These are phyloP conservation scores for Peromyscus nudipes DNA, from an alignment of 2,797 vertebrate genomes.

Conservation along the genomic window DNA sequence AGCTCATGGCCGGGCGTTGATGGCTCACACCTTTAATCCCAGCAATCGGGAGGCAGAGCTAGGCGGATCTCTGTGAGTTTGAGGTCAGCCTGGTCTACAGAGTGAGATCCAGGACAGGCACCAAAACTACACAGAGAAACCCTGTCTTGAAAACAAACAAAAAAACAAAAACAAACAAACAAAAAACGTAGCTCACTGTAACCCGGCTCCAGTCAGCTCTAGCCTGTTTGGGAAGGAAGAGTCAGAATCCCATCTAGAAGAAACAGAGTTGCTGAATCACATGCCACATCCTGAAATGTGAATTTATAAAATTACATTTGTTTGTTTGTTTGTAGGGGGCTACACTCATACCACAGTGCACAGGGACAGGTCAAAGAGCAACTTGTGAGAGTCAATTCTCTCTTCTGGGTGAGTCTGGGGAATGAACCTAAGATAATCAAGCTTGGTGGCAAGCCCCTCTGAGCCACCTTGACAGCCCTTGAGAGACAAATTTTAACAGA, in stretches of 20 bases:
- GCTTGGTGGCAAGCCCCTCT: background rate
- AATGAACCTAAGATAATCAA: background rate
- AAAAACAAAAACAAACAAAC: too few relatives aligned
- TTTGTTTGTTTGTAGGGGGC: background rate
- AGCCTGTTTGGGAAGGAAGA: background rate
- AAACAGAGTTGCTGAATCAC: background rate
- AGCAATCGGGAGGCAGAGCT: too few relatives aligned
- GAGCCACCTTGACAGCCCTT: background rate
- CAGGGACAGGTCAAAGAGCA: background rate
- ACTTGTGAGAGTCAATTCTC: background rate
- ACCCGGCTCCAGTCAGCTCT: background rate
- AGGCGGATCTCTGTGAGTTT: too few relatives aligned
- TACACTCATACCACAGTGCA: background rate
- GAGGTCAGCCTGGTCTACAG: too few relatives aligned
- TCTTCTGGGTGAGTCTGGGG: background rate
- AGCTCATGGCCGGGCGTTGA: too few relatives aligned
- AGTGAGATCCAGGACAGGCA: too few relatives aligned
- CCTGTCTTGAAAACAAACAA: too few relatives aligned
- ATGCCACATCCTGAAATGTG: background rate
- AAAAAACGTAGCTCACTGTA: background rate
- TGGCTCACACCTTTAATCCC: too few relatives aligned
- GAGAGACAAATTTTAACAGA: slow-evolving; percentile 42
- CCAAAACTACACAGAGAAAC: too few relatives aligned
- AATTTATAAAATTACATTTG: background rate
- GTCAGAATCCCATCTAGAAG: background rate